A percentile compares a stretch with the other conserved stretches of the same genome.
phyloP scores from a whole-genome alignment of 2,888 invertebrate species.

The Tenthredo scrophulariae region DNA sequence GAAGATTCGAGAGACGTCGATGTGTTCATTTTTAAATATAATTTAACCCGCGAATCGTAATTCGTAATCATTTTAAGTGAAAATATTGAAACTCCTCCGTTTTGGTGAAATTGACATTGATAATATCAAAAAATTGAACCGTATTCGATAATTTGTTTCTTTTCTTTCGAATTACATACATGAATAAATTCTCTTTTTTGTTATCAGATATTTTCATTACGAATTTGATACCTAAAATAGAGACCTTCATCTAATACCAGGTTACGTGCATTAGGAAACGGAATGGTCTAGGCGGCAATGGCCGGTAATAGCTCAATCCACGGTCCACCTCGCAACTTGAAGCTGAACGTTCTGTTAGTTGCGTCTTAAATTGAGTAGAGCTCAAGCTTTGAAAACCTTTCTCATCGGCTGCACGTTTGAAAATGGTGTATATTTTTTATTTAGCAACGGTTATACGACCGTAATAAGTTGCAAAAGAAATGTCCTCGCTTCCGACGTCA shows the following conservation, averaged over 20 bases:
- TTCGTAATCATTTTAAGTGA: neutral
- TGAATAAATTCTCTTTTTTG: too few species aligned
- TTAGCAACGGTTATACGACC: neutral
- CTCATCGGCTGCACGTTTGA: neutral
- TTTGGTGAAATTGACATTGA: too few species aligned
- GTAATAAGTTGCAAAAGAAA: slow-evolving; percentile 7
- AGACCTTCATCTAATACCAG: too few species aligned
- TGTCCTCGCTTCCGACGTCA: neutral
- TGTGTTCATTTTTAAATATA: neutral
- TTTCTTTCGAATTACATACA: too few species aligned
- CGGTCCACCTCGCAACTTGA: neutral
- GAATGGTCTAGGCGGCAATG: neutral
- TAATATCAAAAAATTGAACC: too few species aligned
- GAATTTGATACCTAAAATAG: too few species aligned
- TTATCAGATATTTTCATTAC: too few species aligned
- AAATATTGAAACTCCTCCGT: too few species aligned
- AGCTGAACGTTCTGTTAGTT: neutral
- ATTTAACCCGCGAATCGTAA: neutral
- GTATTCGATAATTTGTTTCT: too few species aligned
- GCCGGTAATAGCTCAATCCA: neutral
- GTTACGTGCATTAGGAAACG: neutral
- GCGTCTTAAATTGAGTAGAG: neutral
- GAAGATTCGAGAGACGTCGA: neutral
- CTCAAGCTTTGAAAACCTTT: neutral
- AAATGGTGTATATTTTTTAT: neutral